Percentiles rank a stretch among this genome's conserved stretches.
Conservation (phyloP, 2,113 vertebrate species). For the Pseudorhombus dupliciocellatus region DNA sequence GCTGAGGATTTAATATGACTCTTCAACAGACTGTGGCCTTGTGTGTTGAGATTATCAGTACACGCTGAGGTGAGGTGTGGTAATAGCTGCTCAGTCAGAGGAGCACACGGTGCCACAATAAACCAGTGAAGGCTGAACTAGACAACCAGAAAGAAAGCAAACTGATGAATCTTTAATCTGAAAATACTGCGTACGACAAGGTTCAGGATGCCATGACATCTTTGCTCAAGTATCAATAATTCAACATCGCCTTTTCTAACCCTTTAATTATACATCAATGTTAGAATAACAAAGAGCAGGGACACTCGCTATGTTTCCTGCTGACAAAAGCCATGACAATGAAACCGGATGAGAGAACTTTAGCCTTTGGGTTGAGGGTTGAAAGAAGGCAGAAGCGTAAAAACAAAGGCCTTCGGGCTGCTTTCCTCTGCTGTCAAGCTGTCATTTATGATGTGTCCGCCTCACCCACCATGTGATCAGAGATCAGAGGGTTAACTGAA, state of each 20-base stretch:
- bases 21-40: neutral
- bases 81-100: slow-evolving; percentile 8
- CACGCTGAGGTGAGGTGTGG: slow-evolving; percentile 19
- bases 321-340: slow-evolving; percentile 60
- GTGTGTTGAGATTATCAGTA: slow-evolving; percentile 19
- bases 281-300: slow-evolving; percentile 70
- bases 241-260: slow-evolving; percentile 71
- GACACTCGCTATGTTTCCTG: slow-evolving; percentile 41
- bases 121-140: slow-evolving; percentile 39
- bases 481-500: slow-evolving; percentile 80
- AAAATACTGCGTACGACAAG: slow-evolving; percentile 49
- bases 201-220: slow-evolving; percentile 71
- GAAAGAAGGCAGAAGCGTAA: slow-evolving; percentile 34
- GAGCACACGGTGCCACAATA: slow-evolving; percentile 23
- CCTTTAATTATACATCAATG: slow-evolving; percentile 81
- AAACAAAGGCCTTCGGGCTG: slow-evolving; percentile 48
- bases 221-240: slow-evolving; percentile 76
- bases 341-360: slow-evolving; percentile 57
- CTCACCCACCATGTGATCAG: slow-evolving; percentile 68
- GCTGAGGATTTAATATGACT: slow-evolving; percentile 18
- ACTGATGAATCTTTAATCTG: slow-evolving; percentile 66
- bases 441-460: slow-evolving; percentile 63
- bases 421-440: slow-evolving; percentile 53
- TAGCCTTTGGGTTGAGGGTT: slow-evolving; percentile 46
- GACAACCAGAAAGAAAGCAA: slow-evolving; percentile 49